Evolutionary conservation across 2,113 vertebrate species (phyloP), one percentile per base, ranked within the genome.

Genomic region (Bufo gargarizans): DNA sequence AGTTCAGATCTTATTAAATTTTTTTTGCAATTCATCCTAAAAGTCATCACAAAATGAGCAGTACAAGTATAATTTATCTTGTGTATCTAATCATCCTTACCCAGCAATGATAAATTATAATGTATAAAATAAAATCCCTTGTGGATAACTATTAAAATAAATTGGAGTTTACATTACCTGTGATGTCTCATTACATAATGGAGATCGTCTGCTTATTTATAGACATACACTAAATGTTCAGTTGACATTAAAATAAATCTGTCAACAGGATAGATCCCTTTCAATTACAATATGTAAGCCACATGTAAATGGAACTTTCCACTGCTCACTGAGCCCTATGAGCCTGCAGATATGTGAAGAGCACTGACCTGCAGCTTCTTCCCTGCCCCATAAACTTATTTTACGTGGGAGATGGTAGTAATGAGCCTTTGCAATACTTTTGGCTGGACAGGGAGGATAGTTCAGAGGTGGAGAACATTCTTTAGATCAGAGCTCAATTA

Each of bases 11-110:
- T 61, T 20, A 61, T 88, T 88, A 71, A 22, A n/a, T n/a, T 33
- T 45, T 22, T 56, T 82, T 74, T 61, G 17, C 19, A 12, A 82
- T 88, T 58, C 71, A 50, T 82, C 58, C 61, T 82, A 74, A 72
- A 87, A 81, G 65, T 80, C 53, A 58, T 80, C n/a, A 58, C 22
- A 16, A 81, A 33, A 81, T 2, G 19, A 56, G 53, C 55, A 17
- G 33, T 61, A 81, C 22, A 59, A 43, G 16, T 61, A 61, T 81
- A 19, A 45, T 81, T 81, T 80, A 49, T 81, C 63, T 19, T 45
- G 58, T 61, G 58, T 59, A 59, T 59, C 79, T 63, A 59, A 81
- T 81, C 33, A 59, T 61, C 58, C 56, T 81, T 81, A 61, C 14
- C 17, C 58, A 47, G 58, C 55, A 81, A 61, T 81, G 79, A 19